These are phyloP conservation scores for Lithophane ornitopus DNA, from an alignment of 2,888 invertebrate species.

Conservation along the genomic window DNA sequence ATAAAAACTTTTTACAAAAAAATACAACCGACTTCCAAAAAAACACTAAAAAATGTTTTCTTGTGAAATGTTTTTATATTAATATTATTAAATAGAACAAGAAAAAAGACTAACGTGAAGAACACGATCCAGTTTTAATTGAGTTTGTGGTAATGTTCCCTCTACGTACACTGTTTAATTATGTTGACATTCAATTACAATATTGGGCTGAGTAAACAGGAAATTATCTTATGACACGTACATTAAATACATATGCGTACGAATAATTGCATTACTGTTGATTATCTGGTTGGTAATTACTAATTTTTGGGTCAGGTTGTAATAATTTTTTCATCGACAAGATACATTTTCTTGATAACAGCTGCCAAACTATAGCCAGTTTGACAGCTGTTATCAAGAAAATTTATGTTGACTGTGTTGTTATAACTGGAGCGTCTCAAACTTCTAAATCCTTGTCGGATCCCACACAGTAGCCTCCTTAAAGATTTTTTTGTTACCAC, in stretches of 20 bases:
- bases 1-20: no score
- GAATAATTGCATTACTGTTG: conserved; percentile 13
- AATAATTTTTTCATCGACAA: neutral
- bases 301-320: neutral
- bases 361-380: neutral
- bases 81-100: no score
- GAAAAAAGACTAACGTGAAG: neutral
- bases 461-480: neutral
- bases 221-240: conserved; percentile 18
- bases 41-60: no score
- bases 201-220: neutral
- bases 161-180: neutral
- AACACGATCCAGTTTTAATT: neutral
- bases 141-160: neutral
- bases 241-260: neutral
- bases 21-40: no score
- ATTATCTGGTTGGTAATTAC: conserved; percentile 15
- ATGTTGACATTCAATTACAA: neutral
- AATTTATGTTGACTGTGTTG: neutral
- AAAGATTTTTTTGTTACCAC: neutral
- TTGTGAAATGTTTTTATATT: no score
- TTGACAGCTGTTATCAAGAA: no score
- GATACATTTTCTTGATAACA: neutral
- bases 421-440: neutral
- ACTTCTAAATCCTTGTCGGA: neutral